Percentiles rank a stretch among this genome's conserved stretches.
phyloP scores from a whole-genome alignment of 2,888 invertebrate species.

The Callyntrura guangdongensis region DNA sequence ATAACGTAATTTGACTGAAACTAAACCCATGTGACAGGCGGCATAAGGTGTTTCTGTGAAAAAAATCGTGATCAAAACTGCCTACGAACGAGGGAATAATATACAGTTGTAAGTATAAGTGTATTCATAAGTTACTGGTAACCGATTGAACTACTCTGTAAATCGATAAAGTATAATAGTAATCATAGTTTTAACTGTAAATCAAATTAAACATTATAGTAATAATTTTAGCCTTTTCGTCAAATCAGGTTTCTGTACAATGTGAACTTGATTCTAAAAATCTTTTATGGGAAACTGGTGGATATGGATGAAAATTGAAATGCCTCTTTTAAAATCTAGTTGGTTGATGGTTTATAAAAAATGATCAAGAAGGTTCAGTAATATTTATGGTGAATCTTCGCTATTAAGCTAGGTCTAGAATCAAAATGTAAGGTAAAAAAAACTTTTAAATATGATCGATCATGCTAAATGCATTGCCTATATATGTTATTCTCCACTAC shows the following conservation, averaged over 20 bases:
- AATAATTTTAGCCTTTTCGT: conserved; percentile 17
- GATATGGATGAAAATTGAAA: conserved; percentile 23
- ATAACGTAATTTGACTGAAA: conserved; percentile 78
- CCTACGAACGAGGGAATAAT: conserved; percentile 67
- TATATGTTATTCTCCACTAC: conserved; percentile 31
- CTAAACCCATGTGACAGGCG: conserved; percentile 76
- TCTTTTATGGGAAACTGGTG: conserved; percentile 59
- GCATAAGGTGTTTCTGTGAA: conserved; percentile 77
- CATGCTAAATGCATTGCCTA: conserved; percentile 62
- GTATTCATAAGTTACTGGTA: conserved; percentile 19
- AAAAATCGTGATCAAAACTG: conserved; percentile 78
- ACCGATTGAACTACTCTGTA: conserved; percentile 26
- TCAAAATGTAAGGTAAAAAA: conserved; percentile 1
- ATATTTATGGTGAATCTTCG: conserved; percentile 39
- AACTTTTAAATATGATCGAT: conserved; percentile 29
- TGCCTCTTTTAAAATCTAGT: conserved; percentile 26
- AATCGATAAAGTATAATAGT: background rate
- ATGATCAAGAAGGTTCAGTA: conserved; percentile 39
- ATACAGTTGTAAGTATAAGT: conserved; percentile 24
- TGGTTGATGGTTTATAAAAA: background rate
- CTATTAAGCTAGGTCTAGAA: conserved; percentile 9
- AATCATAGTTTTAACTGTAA: conserved; percentile 20
- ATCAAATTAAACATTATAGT: conserved; percentile 53
- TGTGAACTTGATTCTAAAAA: conserved; percentile 30
- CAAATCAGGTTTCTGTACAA: conserved; percentile 69